These are phyloP conservation scores for Nasonia longicornis DNA, from an alignment of 1,140 invertebrate genomes.

Conservation along the genomic window DNA sequence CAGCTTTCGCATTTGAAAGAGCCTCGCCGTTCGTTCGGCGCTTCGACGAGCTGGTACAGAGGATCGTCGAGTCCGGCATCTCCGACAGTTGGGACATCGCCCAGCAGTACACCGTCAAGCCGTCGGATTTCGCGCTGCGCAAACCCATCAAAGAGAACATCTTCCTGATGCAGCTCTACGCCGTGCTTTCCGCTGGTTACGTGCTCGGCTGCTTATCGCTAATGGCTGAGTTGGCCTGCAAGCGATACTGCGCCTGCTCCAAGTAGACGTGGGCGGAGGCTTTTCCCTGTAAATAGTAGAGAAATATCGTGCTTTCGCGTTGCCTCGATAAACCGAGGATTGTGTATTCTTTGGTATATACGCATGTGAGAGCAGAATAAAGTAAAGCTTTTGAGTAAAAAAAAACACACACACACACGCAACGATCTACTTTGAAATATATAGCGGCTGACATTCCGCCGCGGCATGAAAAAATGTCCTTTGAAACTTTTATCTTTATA, in stretches of 20 bases:
- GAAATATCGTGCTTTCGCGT: too few species aligned
- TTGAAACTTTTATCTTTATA: too few species aligned
- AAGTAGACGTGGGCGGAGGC: too few species aligned
- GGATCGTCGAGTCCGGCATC: slow-evolving; percentile 8
- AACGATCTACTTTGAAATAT: too few species aligned
- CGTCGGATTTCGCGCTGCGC: not conserved
- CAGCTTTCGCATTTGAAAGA: not conserved
- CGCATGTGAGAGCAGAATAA: too few species aligned
- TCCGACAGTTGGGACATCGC: not conserved
- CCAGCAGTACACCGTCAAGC: not conserved
- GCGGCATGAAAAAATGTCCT: too few species aligned
- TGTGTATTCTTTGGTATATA: too few species aligned
- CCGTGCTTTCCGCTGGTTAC: not conserved
- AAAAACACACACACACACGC: too few species aligned
- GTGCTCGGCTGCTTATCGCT: not conserved
- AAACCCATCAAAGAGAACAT: not conserved
- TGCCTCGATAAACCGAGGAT: too few species aligned
- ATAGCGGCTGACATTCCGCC: too few species aligned
- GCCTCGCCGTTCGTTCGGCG: not conserved
- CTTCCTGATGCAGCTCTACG: not conserved
- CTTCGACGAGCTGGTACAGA: not conserved
- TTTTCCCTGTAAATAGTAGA: too few species aligned
- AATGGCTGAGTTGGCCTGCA: not conserved
- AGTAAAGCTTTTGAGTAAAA: too few species aligned
- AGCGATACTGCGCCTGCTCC: not conserved